Base-by-base conservation (phyloP, 2,113 vertebrate genomes). In the Aldabrachelys gigantea region DNA sequence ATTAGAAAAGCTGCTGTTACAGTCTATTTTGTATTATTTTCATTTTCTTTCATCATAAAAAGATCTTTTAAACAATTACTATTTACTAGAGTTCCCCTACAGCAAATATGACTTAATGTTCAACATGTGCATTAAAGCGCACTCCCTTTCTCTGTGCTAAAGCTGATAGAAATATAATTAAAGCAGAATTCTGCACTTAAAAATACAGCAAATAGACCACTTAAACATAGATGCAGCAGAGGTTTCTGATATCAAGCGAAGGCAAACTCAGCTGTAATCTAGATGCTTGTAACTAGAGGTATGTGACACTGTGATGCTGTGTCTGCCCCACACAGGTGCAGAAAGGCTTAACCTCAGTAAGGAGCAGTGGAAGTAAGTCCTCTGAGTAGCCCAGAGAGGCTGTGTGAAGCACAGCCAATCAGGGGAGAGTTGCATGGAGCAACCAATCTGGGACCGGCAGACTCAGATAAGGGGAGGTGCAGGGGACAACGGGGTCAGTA, bases 31-130 rank as follows among this genome's bases (percentile, higher is more conserved):
- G 88, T 96, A 92, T 97, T 96, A 95, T 96, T 98, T 98, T 98
- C 97, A 98, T 98, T 98, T 98, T 96, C 88, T 98, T 97, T 97
- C 95, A 96, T 98, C 97, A 95, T 92, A 93, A 85, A 95, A 90
- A 21, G 97, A 97, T 95, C 93, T 97, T 97, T 98, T 98, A 98
- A 98, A 98, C 98, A 98, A 98, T 98, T 98, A 97, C 94, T 98
- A 94, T 98, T 98, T 98, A 97, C 98, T 94, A 97, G 93, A 93
- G 81, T 95, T 98, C 97, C 96, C 98, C 97, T 98, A 94, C 92
- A 98, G 98, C 95, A 97, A 97, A 97, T 98, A 97, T 97, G 91
- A 96, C 97, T 97, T 98, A 97, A 97, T 96, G 97, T 98, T 98
- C 96, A 98, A 94, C 95, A 96, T 94, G 94, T 59, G 54, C 96